phyloP scores from a whole-genome alignment of 1,140 invertebrate genomes.

The Mamestra configurata region DNA sequence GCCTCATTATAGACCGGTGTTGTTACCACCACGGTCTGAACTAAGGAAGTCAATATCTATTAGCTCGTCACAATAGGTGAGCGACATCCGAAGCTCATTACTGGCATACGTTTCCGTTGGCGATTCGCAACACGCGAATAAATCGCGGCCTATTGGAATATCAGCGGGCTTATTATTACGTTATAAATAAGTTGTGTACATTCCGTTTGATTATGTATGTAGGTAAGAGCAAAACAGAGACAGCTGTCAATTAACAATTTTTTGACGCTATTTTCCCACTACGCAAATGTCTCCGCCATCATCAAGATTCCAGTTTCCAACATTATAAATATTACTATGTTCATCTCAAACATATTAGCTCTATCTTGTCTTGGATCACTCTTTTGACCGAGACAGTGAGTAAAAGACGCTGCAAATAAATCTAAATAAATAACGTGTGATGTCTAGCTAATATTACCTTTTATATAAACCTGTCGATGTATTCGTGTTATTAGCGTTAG shows the following conservation, averaged over 20 bases:
- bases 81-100: constrained; percentile 88
- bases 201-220: not conserved
- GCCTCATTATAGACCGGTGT: constrained; percentile 78
- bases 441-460: constrained; percentile 26
- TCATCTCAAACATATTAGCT: not conserved
- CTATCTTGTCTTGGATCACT: not conserved
- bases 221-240: not conserved
- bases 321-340: not conserved
- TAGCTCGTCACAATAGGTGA: constrained; percentile 86
- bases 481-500: constrained; percentile 56
- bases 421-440: constrained; percentile 21
- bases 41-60: constrained; percentile 87
- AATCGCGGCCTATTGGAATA: constrained; percentile 67
- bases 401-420: not conserved
- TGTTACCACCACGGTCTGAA: constrained; percentile 77
- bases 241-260: not conserved
- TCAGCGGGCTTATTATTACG: constrained; percentile 53
- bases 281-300: not conserved
- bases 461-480: constrained; percentile 40
- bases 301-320: not conserved
- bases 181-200: constrained; percentile 18
- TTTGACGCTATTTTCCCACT: not conserved
- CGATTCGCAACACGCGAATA: constrained; percentile 79
- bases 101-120: constrained; percentile 82
- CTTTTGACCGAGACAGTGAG: not conserved